phyloP scores from a whole-genome alignment of 2,797 vertebrate genomes.

The Galagoides demidoff region DNA sequence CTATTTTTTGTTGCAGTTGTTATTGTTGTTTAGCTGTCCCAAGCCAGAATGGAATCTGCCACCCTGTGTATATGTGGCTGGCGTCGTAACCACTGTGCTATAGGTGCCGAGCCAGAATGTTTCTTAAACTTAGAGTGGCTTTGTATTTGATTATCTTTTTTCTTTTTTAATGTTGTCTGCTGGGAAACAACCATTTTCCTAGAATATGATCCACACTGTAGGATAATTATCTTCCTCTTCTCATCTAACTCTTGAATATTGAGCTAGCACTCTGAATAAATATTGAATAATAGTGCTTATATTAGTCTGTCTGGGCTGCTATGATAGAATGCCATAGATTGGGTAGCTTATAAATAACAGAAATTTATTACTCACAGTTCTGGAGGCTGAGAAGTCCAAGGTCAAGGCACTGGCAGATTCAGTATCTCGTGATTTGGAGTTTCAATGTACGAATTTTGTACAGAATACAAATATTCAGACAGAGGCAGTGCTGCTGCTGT shows the following conservation, averaged over 20 bases:
- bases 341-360: neutral
- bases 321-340: neutral
- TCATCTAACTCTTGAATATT: neutral
- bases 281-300: neutral
- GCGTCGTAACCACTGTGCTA: too few species aligned
- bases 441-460: neutral
- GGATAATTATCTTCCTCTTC: neutral
- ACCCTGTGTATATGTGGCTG: too few species aligned
- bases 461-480: neutral
- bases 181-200: neutral
- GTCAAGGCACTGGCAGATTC: neutral
- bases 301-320: neutral
- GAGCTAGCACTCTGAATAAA: neutral
- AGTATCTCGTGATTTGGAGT: neutral
- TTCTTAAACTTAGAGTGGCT: neutral
- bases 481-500: neutral
- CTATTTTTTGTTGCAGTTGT: too few species aligned
- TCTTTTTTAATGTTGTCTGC: neutral
- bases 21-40: too few species aligned
- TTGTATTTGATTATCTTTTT: neutral
- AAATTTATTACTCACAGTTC: neutral
- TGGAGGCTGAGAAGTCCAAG: neutral
- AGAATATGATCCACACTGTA: neutral
- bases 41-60: too few species aligned
- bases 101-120: too few species aligned